phyloP scores from a whole-genome alignment of 2,888 invertebrate species.

The Choreutis nemorana region DNA sequence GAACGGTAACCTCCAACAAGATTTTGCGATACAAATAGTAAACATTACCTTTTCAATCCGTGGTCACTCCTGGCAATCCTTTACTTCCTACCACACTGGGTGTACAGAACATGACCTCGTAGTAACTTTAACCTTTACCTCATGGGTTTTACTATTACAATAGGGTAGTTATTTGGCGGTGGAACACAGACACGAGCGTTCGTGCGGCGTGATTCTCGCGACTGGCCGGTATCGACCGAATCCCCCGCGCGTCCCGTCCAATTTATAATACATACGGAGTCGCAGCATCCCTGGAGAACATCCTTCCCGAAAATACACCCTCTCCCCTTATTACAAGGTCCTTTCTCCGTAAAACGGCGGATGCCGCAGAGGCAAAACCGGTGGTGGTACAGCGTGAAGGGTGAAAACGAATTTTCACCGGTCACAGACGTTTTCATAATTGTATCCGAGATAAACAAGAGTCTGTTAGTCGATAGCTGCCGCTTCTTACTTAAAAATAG shows the following conservation, averaged over 20 bases:
- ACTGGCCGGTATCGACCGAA: constrained; percentile 59
- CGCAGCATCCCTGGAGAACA: constrained; percentile 53
- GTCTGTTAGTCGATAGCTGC: too few species aligned
- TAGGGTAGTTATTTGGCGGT: constrained; percentile 6
- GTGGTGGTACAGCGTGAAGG: constrained; percentile 52
- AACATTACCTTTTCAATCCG: constrained; percentile 5
- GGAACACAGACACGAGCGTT: constrained; percentile 27
- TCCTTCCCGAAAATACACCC: constrained; percentile 22
- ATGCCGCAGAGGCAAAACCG: constrained; percentile 62
- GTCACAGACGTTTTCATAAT: constrained; percentile 32
- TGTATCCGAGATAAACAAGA: too few species aligned
- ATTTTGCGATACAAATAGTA: constrained; percentile 4
- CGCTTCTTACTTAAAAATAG: too few species aligned
- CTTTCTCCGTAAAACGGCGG: constrained; percentile 12
- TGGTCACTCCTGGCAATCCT: too few species aligned
- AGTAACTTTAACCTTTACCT: too few species aligned
- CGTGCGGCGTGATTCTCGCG: constrained; percentile 30
- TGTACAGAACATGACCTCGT: too few species aligned
- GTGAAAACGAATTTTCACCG: constrained; percentile 54
- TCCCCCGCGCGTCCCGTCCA: constrained; percentile 59
- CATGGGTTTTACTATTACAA: too few species aligned
- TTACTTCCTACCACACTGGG: too few species aligned
- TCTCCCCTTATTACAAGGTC: constrained; percentile 14
- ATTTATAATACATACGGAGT: constrained; percentile 66
- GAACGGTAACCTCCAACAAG: too few species aligned